These are phyloP conservation scores for Allacma fusca DNA, from an alignment of 2,888 invertebrate species.

Conservation along the genomic window DNA sequence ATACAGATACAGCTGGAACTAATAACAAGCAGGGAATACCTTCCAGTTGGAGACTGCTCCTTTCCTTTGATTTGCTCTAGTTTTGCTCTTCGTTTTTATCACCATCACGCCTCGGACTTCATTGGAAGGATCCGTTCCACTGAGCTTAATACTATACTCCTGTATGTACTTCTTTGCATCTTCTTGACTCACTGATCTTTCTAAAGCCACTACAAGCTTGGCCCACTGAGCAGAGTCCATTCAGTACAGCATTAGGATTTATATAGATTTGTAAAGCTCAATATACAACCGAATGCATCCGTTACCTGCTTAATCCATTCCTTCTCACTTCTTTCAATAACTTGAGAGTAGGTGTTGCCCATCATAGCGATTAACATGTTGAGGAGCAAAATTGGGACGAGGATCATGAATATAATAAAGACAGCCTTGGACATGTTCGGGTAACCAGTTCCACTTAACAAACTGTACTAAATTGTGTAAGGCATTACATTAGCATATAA, in stretches of 20 bases:
- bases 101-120: slow-evolving; percentile 96
- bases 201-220: slow-evolving; percentile 95
- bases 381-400: slow-evolving; percentile 92
- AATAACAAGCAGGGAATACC: too few relatives aligned
- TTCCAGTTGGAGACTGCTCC: slow-evolving; percentile 98
- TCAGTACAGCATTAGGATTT: too few relatives aligned
- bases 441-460: slow-evolving; percentile 87
- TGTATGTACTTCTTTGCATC: slow-evolving; percentile 90
- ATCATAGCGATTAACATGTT: slow-evolving; percentile 98
- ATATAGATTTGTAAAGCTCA: too few relatives aligned
- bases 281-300: neutral
- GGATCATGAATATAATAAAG: slow-evolving; percentile 97
- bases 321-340: slow-evolving; percentile 97
- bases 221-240: slow-evolving; percentile 80
- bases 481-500: too few relatives aligned
- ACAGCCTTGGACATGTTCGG: slow-evolving; percentile 92
- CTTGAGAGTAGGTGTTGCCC: slow-evolving; percentile 98
- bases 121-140: slow-evolving; percentile 78
- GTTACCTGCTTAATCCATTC: slow-evolving; percentile 94
- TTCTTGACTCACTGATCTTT: slow-evolving; percentile 88
- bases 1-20: too few relatives aligned
- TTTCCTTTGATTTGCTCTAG: slow-evolving; percentile 93
- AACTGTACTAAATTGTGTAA: slow-evolving; percentile 93
- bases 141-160: slow-evolving; percentile 93
- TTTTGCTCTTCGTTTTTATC: slow-evolving; percentile 96